These are phyloP conservation scores for Toxotes jaculatrix DNA, from an alignment of 2,113 vertebrate genomes.

Conservation along the genomic window DNA sequence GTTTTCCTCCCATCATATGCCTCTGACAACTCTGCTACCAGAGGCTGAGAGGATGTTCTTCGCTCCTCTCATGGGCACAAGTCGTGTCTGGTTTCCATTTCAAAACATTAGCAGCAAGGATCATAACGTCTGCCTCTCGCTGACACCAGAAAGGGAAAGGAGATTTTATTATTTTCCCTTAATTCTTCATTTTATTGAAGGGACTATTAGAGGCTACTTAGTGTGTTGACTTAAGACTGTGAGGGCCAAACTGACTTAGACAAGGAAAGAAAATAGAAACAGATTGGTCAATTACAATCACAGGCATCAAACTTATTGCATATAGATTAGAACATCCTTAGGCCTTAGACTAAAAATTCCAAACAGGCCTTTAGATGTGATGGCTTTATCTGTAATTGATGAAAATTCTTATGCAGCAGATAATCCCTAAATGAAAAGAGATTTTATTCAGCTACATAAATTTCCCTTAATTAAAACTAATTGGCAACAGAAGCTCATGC, in stretches of 20 bases:
- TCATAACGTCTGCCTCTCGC: conserved; percentile 34
- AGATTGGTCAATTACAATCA: neutral
- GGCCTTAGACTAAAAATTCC: neutral
- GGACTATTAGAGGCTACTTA: conserved; percentile 20
- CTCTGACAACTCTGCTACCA: conserved; percentile 45
- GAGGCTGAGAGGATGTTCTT: conserved; percentile 42
- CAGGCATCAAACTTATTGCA: neutral
- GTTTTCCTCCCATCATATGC: conserved; percentile 46
- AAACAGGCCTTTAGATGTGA: neutral
- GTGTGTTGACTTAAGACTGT: conserved; percentile 19
- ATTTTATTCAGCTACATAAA: conserved; percentile 49
- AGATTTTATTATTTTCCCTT: conserved; percentile 34
- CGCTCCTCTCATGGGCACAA: conserved; percentile 49
- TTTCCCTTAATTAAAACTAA: conserved; percentile 71
- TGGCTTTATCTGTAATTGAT: conserved; percentile 61
- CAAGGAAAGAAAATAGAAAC: neutral
- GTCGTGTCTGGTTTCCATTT: conserved; percentile 75
- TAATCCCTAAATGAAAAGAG: conserved; percentile 34
- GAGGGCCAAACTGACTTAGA: neutral
- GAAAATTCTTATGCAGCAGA: conserved; percentile 41
- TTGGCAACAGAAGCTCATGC: conserved; percentile 56
- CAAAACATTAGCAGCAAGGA: conserved; percentile 41
- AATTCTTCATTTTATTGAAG: conserved; percentile 46
- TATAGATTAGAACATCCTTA: neutral
- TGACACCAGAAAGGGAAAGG: conserved; percentile 47